phyloP scores from a whole-genome alignment of 1,140 invertebrate genomes.

The Cydia pomonella region DNA sequence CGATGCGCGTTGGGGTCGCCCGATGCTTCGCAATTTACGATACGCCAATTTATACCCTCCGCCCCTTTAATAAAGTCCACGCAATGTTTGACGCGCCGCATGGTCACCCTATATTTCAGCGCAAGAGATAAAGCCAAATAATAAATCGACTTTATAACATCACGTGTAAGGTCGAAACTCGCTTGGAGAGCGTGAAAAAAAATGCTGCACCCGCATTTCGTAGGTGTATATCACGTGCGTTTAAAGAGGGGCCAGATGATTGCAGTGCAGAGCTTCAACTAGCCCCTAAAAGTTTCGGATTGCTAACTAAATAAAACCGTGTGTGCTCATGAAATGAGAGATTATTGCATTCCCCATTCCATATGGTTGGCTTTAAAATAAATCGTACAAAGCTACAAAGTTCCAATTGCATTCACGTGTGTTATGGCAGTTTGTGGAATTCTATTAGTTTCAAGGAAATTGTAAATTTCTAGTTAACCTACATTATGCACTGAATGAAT shows the following conservation, averaged over 20 bases:
- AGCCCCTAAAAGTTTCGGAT: constrained; percentile 53
- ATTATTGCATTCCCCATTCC: constrained; percentile 3
- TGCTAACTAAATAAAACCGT: constrained; percentile 44
- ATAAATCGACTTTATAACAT: constrained; percentile 37
- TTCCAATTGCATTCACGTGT: neutral
- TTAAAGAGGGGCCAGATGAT: constrained; percentile 64
- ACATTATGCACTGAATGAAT: constrained; percentile 1
- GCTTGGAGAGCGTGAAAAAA: constrained; percentile 33
- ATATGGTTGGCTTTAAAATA: constrained; percentile 24
- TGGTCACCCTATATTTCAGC: constrained; percentile 48
- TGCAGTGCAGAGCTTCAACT: constrained; percentile 59
- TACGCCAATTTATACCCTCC: constrained; percentile 61
- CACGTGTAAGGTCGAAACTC: constrained; percentile 38
- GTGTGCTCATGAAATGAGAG: constrained; percentile 8
- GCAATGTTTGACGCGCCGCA: constrained; percentile 43
- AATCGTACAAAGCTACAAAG: neutral
- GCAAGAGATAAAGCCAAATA: constrained; percentile 36
- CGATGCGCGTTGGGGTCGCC: constrained; percentile 45
- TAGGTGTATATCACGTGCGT: constrained; percentile 60
- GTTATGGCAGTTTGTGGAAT: neutral
- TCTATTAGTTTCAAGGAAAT: neutral
- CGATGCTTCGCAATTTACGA: constrained; percentile 43
- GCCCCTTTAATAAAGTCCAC: constrained; percentile 58
- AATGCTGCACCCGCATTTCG: constrained; percentile 49
- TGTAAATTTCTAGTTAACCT: neutral